Percentiles rank a stretch among this genome's conserved stretches.
These are phyloP conservation scores for Belgica antarctica DNA, from an alignment of 2,888 invertebrate genomes.

Conservation along the genomic window DNA sequence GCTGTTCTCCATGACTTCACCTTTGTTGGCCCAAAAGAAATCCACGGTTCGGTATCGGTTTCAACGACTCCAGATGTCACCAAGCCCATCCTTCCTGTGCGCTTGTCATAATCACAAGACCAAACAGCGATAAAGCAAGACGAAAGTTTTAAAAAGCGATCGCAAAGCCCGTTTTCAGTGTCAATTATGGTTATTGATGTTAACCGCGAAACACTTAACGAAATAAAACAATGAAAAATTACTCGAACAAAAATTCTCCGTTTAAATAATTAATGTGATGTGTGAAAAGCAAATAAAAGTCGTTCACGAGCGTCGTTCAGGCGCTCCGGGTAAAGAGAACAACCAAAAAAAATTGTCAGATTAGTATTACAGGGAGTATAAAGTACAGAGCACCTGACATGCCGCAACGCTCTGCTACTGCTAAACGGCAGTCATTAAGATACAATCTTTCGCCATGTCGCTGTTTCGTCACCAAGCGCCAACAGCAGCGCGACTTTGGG, in stretches of 20 bases:
- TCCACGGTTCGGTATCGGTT: too few species aligned
- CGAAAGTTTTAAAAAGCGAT: too few species aligned
- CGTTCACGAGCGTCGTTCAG: background rate
- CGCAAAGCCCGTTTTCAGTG: background rate
- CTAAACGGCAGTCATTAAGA: background rate
- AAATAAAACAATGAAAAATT: background rate
- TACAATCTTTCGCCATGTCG: background rate
- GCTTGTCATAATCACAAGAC: too few species aligned
- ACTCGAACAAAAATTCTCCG: background rate
- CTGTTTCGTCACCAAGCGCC: background rate
- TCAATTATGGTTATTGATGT: background rate
- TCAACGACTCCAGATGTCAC: too few species aligned
- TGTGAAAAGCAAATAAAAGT: conserved; percentile 41
- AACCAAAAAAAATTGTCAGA: background rate
- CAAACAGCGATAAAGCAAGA: too few species aligned
- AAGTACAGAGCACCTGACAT: background rate
- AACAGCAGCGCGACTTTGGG: background rate
- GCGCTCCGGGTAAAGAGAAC: background rate
- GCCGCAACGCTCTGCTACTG: too few species aligned
- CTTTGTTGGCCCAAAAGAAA: too few species aligned
- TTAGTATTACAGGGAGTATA: background rate
- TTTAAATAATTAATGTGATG: conserved; percentile 42
- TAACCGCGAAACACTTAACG: background rate
- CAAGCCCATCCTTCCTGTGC: too few species aligned
- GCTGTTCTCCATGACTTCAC: too few species aligned